Conservation (phyloP, 2,888 invertebrate genomes). For the Gisinianus flammeolus region DNA sequence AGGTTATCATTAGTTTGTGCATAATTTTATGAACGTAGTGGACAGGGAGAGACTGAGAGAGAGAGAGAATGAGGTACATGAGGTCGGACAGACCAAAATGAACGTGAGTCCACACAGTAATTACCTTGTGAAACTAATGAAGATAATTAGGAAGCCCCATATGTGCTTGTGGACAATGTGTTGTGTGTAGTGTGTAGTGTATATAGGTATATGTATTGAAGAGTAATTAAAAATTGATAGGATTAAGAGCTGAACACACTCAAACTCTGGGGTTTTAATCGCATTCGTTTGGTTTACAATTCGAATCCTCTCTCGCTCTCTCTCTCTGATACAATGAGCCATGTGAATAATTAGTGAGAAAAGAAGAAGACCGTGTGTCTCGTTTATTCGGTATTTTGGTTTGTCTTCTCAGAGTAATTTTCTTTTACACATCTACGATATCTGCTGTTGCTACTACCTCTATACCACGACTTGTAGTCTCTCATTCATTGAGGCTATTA, state of each 20-base stretch:
- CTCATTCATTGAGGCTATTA: neutral
- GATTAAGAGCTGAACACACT: conserved; percentile 37
- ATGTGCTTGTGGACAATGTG: neutral
- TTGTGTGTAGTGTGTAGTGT: neutral
- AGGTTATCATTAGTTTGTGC: neutral
- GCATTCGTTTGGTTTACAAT: conserved; percentile 2
- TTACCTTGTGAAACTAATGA: conserved; percentile 27
- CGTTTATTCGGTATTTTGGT: neutral
- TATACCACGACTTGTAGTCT: neutral
- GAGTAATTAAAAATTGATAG: conserved; percentile 44
- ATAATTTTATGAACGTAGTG: neutral
- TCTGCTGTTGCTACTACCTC: neutral
- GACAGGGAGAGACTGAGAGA: neutral
- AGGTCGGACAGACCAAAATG: neutral
- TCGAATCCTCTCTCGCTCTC: neutral
- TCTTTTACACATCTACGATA: neutral
- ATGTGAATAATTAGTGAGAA: conserved; percentile 28
- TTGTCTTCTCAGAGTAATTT: neutral
- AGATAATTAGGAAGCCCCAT: conserved; percentile 1
- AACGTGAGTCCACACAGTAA: neutral
- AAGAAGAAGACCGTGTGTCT: conserved; percentile 5
- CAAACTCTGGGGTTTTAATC: conserved; percentile 1
- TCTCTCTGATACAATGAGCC: neutral
- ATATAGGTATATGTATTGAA: conserved; percentile 5
- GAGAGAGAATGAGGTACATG: neutral